These are phyloP conservation scores for Drosophila mettleri DNA, from an alignment of 2,888 invertebrate genomes.

Conservation along the genomic window DNA sequence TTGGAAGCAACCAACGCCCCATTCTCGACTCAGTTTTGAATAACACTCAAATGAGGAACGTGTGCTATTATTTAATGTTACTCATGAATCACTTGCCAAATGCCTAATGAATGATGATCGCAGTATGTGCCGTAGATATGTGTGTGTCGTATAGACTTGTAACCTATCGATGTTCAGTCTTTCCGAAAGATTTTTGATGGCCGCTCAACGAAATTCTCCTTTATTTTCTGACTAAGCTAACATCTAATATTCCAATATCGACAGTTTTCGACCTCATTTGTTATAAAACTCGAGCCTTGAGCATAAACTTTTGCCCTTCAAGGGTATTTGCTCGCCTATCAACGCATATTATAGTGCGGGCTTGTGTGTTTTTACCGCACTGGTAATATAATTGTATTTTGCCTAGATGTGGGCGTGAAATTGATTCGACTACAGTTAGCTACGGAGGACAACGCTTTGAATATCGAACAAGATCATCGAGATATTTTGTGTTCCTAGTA, in stretches of 20 bases:
- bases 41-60: slow-evolving; percentile 38
- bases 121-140: slow-evolving; percentile 17
- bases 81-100: slow-evolving; percentile 68
- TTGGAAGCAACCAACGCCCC: slow-evolving; percentile 4
- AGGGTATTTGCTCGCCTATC: slow-evolving; percentile 7
- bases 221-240: background rate
- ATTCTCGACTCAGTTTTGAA: slow-evolving; percentile 1
- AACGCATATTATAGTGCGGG: background rate
- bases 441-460: slow-evolving; percentile 28
- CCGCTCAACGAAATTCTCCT: too few species aligned
- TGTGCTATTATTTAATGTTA: slow-evolving; percentile 69
- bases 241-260: background rate
- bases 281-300: background rate
- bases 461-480: slow-evolving; percentile 66
- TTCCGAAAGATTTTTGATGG: too few species aligned
- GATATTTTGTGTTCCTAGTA: slow-evolving; percentile 20
- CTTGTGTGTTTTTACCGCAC: slow-evolving; percentile 15
- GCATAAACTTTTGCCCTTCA: background rate
- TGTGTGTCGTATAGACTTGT: background rate
- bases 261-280: background rate
- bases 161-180: background rate
- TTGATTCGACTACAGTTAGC: slow-evolving; percentile 39
- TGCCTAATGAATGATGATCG: slow-evolving; percentile 64
- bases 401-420: slow-evolving; percentile 40
- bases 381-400: slow-evolving; percentile 38